Evolutionary conservation across 2,113 vertebrate species (phyloP), one percentile per base, ranked within the genome.

Genomic region (Rhadina sibilatrix): DNA sequence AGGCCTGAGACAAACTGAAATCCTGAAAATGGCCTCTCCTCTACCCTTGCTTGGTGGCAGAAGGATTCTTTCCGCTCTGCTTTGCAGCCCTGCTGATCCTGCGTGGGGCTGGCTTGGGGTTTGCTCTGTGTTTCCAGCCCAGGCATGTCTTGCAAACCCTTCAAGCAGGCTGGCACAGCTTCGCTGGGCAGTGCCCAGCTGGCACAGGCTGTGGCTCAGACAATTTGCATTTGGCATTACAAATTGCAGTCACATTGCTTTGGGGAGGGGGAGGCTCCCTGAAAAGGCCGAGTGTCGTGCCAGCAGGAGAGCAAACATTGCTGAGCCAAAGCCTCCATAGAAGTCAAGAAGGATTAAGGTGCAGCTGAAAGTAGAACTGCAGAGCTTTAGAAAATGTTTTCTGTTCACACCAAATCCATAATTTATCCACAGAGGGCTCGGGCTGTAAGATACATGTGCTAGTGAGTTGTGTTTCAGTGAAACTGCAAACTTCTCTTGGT

Each of bases 271-370:
- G 30, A 61, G 88, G 8, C 4, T 1, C 44, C 49, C 22, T 31
- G n/a, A 86, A 80, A 77, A 85, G 37, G 53, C 63, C 4, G n/a
- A n/a, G 63, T 3, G 37, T 4, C 1, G 37, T 85, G 78, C 95
- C 88, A 95, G 88, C 53, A 86, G 92, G 50, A 93, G 42, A 77
- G 90, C 77, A 94, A 94, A 92, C 71, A 70, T 21, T 56, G 60
- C 76, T 6, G 15, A 47, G 60, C 83, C 63, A 7, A 50, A 90
- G 42, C 59, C 56, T 92, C 60, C 37, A 6, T 15, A 71, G 56
- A 54, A 88, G 82, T 88, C 85, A 80, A 74, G 92, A 30, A 94
- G 93, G 89, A 90, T 93, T 97, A 93, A 83, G 86, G 88, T 90
- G 66, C 37, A 30, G 63, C 82, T 90, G 86, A 59, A 81, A 83